A percentile compares a stretch with the other conserved stretches of the same genome.
Conservation (phyloP, 2,888 invertebrate genomes). For the Achlya flavicornis region DNA sequence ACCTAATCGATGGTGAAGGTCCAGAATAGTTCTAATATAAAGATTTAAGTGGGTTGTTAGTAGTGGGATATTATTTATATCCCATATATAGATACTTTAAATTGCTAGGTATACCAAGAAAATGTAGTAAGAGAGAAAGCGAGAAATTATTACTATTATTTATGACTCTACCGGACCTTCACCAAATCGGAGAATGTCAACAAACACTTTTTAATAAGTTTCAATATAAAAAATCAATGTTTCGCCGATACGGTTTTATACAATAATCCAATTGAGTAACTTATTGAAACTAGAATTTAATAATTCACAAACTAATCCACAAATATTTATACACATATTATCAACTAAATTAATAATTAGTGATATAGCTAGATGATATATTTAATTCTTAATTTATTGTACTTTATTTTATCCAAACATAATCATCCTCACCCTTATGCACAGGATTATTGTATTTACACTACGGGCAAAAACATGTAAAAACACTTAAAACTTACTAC, state of each 20-base stretch:
- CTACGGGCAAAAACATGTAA: constrained; percentile 4
- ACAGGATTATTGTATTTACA: constrained; percentile 3
- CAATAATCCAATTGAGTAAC: not conserved
- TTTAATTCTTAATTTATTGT: not conserved
- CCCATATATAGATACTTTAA: not conserved
- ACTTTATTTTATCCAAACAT: not conserved
- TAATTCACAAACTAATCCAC: not conserved
- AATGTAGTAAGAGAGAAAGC: not conserved
- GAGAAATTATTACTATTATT: not conserved
- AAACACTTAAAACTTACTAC: constrained; percentile 7
- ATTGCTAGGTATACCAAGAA: not conserved
- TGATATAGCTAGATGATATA: not conserved
- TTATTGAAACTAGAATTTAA: not conserved
- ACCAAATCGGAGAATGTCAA: not conserved
- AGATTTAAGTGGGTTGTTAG: too few species aligned
- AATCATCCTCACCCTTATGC: not conserved
- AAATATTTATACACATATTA: not conserved
- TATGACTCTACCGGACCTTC: not conserved
- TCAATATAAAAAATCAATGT: not conserved
- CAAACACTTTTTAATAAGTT: not conserved
- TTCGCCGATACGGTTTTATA: not conserved
- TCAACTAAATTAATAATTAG: not conserved
- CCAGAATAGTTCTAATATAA: not conserved
- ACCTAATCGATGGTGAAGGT: not conserved
- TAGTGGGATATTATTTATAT: too few species aligned